These are phyloP conservation scores for Bubalus kerabau DNA, from an alignment of 2,113 vertebrate species.

Conservation along the genomic window DNA sequence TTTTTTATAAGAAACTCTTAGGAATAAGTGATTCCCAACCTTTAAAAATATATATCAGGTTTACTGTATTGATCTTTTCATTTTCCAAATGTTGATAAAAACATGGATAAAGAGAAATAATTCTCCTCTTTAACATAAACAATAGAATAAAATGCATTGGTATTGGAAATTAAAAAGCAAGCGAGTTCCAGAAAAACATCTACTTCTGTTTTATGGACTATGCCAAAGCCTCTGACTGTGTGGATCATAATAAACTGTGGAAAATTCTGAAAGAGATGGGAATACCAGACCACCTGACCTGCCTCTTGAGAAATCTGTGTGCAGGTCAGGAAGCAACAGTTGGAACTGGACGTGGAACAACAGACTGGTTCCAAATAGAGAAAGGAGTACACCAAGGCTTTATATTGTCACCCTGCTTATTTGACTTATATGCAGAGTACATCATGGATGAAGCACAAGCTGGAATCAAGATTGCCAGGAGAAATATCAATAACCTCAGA, in stretches of 20 bases:
- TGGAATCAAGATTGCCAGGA: not conserved
- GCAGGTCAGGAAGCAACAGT: not conserved
- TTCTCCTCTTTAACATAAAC: not conserved
- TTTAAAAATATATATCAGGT: not conserved
- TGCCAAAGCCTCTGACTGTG: not conserved
- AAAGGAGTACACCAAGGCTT: not conserved
- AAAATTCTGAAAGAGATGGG: not conserved
- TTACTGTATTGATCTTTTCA: not conserved
- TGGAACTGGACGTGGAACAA: not conserved
- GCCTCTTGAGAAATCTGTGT: not conserved
- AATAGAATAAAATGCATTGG: not conserved
- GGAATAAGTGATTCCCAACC: not conserved
- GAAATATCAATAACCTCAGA: not conserved
- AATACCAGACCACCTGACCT: not conserved
- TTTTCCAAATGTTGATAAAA: not conserved
- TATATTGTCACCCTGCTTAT: not conserved
- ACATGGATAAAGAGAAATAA: not conserved
- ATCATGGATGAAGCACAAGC: not conserved
- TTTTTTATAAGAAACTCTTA: not conserved
- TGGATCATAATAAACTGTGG: not conserved
- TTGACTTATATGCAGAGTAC: not conserved
- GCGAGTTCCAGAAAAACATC: not conserved
- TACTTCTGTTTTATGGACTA: not conserved
- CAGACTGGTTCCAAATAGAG: not conserved
- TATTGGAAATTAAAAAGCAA: not conserved